A percentile compares a stretch with the other conserved stretches of the same genome.
phyloP scores from a whole-genome alignment of 2,888 invertebrate genomes.

The Salticus scenicus region DNA sequence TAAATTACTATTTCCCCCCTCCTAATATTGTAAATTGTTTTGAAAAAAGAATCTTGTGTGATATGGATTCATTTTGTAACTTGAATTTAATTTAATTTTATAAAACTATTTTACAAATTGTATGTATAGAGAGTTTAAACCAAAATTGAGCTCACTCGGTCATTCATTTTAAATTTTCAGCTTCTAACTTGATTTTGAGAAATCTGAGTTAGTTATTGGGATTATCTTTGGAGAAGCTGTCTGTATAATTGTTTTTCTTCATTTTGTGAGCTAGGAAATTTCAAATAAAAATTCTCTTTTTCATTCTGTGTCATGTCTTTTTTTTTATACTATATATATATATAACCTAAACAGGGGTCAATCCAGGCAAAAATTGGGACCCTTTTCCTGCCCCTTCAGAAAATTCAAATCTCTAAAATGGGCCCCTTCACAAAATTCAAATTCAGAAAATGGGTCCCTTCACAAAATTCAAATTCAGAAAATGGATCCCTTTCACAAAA shows the following conservation, averaged over 20 bases:
- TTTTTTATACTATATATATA: background rate
- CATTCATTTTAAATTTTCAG: background rate
- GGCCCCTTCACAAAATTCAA: too few relatives aligned
- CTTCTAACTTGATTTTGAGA: background rate
- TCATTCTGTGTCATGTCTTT: background rate
- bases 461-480: too few relatives aligned
- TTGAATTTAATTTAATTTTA: background rate
- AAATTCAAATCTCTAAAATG: too few relatives aligned
- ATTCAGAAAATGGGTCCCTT: too few relatives aligned
- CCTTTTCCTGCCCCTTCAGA: too few relatives aligned
- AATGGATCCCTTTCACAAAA: too few relatives aligned
- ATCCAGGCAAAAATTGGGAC: too few relatives aligned
- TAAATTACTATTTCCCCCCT: too few relatives aligned
- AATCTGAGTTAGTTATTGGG: background rate
- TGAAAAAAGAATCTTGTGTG: background rate
- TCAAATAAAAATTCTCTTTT: conserved; percentile 17
- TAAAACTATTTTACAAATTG: conserved; percentile 1
- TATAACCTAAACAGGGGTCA: background rate
- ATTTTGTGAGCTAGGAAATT: conserved; percentile 14
- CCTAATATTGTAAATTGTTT: background rate
- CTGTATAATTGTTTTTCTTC: conserved; percentile 11
- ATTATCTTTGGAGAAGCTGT: background rate
- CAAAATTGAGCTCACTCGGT: background rate
- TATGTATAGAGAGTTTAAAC: conserved; percentile 4
- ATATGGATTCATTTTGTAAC: background rate